A percentile compares a stretch with the other conserved stretches of the same genome.
These are phyloP conservation scores for Phoenoteleia sp. DNA, from an alignment of 2,888 invertebrate genomes.

Conservation along the genomic window DNA sequence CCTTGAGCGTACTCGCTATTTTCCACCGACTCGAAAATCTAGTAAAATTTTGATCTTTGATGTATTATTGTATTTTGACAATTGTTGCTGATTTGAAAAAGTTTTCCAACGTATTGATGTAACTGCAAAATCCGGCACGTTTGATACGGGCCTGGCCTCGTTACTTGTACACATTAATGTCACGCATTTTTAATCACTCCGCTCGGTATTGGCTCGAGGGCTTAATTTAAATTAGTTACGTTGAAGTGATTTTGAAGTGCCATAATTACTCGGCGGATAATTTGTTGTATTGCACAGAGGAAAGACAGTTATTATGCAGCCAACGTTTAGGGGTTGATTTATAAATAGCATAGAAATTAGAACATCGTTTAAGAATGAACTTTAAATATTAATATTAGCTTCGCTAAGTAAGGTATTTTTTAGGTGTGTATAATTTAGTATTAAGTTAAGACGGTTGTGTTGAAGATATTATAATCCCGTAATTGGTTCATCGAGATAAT, in stretches of 20 bases:
- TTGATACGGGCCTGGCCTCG: background rate
- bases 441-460: no score
- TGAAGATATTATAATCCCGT: no score
- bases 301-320: background rate
- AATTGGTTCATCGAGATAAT: no score
- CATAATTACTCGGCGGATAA: conserved; percentile 37
- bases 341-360: background rate
- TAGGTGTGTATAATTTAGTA: no score
- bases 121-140: background rate
- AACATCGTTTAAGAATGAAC: background rate
- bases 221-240: conserved; percentile 61
- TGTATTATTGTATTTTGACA: no score
- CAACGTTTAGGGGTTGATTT: background rate
- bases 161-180: background rate
- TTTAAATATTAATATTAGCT: no score
- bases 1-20: no score
- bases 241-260: conserved; percentile 27
- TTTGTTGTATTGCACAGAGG: conserved; percentile 14
- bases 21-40: no score
- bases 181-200: conserved; percentile 20
- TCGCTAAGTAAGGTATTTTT: no score
- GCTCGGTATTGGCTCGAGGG: conserved; percentile 29
- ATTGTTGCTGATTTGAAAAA: no score
- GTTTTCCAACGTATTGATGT: no score
- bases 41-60: no score